These are phyloP conservation scores for Sardina pilchardus DNA, from an alignment of 2,113 vertebrate genomes.

Conservation along the genomic window DNA sequence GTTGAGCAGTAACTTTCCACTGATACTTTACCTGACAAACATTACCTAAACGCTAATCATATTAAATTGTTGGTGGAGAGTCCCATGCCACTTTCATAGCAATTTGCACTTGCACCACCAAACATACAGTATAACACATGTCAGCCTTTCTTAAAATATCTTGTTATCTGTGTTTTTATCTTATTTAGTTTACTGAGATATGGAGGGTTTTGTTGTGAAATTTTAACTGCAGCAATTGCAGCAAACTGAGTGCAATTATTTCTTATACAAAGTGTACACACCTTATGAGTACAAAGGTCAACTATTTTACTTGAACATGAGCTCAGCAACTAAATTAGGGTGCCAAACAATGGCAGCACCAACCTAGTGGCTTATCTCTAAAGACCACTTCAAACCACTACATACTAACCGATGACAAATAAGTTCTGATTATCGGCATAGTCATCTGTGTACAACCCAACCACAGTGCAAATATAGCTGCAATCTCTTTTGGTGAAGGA, in stretches of 20 bases:
- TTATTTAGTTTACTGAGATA: not conserved
- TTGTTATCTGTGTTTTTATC: too few species aligned
- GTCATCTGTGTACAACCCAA: not conserved
- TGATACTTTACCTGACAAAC: not conserved
- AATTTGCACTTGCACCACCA: too few species aligned
- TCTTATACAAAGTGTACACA: not conserved
- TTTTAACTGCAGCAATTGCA: not conserved
- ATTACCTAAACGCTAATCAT: not conserved
- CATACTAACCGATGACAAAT: not conserved
- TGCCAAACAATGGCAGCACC: not conserved
- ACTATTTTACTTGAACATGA: not conserved
- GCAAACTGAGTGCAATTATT: too few species aligned
- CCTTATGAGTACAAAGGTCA: not conserved
- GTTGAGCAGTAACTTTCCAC: not conserved
- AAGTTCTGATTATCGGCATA: not conserved
- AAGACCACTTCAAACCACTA: not conserved
- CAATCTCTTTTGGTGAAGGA: not conserved
- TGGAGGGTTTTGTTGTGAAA: not conserved
- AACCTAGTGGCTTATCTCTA: not conserved
- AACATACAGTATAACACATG: too few species aligned
- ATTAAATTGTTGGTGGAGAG: not conserved
- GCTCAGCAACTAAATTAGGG: not conserved
- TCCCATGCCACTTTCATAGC: too few species aligned
- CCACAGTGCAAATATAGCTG: not conserved
- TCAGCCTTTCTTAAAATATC: not conserved